Conservation (phyloP, 2,113 vertebrate genomes). For the Psephotus haematonotus region DNA sequence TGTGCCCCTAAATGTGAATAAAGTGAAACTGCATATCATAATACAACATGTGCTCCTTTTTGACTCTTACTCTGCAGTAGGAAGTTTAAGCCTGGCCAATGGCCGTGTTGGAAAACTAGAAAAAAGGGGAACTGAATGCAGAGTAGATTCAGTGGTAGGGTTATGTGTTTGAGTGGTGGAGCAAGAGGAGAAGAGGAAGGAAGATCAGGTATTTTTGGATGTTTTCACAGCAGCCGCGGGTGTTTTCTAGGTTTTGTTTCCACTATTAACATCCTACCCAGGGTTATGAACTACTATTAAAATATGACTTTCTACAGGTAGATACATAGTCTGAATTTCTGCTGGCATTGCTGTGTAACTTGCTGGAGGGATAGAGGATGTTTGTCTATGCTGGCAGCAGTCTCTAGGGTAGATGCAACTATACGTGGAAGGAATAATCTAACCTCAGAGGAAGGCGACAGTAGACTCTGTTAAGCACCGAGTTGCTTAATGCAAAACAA, state of each 20-base stretch:
- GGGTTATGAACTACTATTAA: neutral
- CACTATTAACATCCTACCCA: neutral
- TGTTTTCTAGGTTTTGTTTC: neutral
- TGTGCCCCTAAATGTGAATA: neutral
- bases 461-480: neutral
- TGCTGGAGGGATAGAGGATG: neutral
- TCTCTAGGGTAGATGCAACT: neutral
- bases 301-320: neutral
- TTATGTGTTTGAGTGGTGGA: neutral
- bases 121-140: accelerated
- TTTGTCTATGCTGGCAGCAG: neutral
- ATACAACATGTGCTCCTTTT: neutral
- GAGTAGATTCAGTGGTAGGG: neutral
- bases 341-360: neutral
- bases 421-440: neutral
- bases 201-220: neutral
- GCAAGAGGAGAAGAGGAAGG: neutral
- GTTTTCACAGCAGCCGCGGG: neutral
- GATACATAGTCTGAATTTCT: neutral
- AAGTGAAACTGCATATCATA: neutral
- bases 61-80: neutral
- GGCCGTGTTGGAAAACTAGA: neutral
- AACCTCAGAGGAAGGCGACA: neutral
- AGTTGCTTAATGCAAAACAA: neutral
- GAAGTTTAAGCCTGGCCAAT: neutral